Evolutionary conservation across 1,140 invertebrate genomes (phyloP), one percentile per base, ranked within the genome.

Genomic region (Wiebesia pumilae): DNA sequence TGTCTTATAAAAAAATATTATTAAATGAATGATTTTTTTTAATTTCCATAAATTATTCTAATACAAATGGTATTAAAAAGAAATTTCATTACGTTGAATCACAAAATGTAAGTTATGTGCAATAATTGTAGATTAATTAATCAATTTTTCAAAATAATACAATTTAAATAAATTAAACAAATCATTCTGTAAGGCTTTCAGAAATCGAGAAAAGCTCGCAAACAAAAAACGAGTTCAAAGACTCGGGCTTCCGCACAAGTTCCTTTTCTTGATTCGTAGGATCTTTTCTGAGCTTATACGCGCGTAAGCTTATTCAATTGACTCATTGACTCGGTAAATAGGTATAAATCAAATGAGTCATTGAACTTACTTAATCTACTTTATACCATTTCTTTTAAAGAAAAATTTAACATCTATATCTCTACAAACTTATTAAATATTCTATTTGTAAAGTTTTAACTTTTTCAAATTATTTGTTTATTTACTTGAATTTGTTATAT

Each of bases 301-400:
- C 35, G 40, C 35, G 30, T 38, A 71, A 71, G 35, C 69, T 71
- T 71, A 71, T 71, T 71, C 14, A 71, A 71, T 71, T 71, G 69
- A 71, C 33, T 71, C 69, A 71, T 71, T 71, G 69, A 71, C 6
- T 71, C 69, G 21, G 30, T 16, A 38, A 71, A 71, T 38, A 38
- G 4, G 21, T 38, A 38, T 38, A 71, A 71, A 38, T 71, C 69
- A 71, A 71, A 71, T 38, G 69, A 38, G 21, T 62, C 19, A 71
- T 71, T 71, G 10, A 38, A 30, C 16, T 38, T 35, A 71, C 21
- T 71, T 40, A 38, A 71, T 71, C 69, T 30, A 3, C 69, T 4
- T 71, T 38, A 2, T 62, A 62, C 27, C 24, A 14, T 62, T 62
- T 2, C 51, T 62, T 47, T 7, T 7, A 47, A 27, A 27, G 24